Evolutionary conservation across 37 sponge, comb jelly and placozoan species (phyloP), one percentile per base, ranked within the genome.

Genomic region (Diacarnus erythraeanus): DNA sequence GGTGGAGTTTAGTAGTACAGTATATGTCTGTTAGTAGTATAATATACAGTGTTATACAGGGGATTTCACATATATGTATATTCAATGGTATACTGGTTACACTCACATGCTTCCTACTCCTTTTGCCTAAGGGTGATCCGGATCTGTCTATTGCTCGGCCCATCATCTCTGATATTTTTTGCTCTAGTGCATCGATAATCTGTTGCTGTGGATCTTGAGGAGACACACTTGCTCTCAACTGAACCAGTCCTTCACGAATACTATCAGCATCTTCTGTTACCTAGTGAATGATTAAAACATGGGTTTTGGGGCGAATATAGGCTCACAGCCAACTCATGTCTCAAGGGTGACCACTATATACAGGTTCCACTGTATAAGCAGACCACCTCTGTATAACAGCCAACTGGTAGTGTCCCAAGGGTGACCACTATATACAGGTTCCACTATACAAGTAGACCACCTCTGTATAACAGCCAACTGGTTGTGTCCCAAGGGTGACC

Each of bases 191-290:
- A 34, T 84, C 84, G 10, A 84, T 41, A 10, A 47, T 42, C 63
- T 35, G 65, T 3, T 85, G 86, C 59, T 74, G 68, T 17, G 47
- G 69, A 57, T 86, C 86, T 42, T 64, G 59, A 6, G 86, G 51
- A 25, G 71, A 9, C 3, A 76, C 6, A 57, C 56, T 40, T 0
- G 23, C 39, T 36, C 78, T 57, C 10, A 86, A 60, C 59, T 31
- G 34, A 3, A 41, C 71, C 22, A 86, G 75, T 3, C 57, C 10
- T 58, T 64, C 67, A 3, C 86, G 74, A 4, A 86, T 66, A 9
- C 38, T n/a, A 5, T 86, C 86, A 0, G 42, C 40, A 17, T 86
- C 86, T 29, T 79, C 86, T 4, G 86, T 25, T 3, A 78, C 34
- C 75, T 75, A 22, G 44, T 29, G 64, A 23, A 61, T 15, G 57